Evolutionary conservation across 2,888 invertebrate genomes (phyloP), one percentile per base, ranked within the genome.

Genomic region (Pristionchus japonicus): DNA sequence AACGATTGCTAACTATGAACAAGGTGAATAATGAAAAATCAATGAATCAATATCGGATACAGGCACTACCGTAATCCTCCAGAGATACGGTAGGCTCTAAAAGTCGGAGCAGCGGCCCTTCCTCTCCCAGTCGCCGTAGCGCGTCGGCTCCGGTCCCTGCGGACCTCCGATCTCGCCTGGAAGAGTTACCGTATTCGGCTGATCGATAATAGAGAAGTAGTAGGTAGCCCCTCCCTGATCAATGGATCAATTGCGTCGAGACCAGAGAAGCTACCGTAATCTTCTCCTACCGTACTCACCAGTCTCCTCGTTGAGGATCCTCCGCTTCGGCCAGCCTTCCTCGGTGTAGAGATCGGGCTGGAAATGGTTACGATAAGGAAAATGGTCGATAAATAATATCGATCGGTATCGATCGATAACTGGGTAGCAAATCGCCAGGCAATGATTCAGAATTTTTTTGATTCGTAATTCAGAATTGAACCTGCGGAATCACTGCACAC

Each of bases 81-180:
- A 31, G 6, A 2, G 34, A 70, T 47, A 77, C 37, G 70, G 70
- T 77, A 40, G 43, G 3, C 52, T n/a, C n/a, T 89, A 99, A 95
- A 99, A 99, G 95, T 99, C 99, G 1, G 97, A 96, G 64, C 98
- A 98, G 94, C 99, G 96, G 89, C 99, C 99, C 95, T 99, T 99
- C 91, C 99, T 96, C 95, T 99, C 99, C 99, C 99, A 99, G 95
- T 99, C 99, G 1, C 99, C 99, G 95, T 97, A 99, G 92, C 99
- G 96, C 20, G 99, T 99, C 15, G 99, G 99, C 95, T 99, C 99
- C 0, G 98, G 99, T 11, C 99, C 99, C 92, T 96, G 96, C 0
- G 99, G 99, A 0, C 99, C 99, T 61, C 97, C 97, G 88, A 97
- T 95, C 96, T 91, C 91, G 27, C 91, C 91, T 87, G 80, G 13